Percentiles rank a stretch among this genome's conserved stretches.
phyloP scores from a whole-genome alignment of 2,797 vertebrate species.

The Aeoliscus strigatus region DNA sequence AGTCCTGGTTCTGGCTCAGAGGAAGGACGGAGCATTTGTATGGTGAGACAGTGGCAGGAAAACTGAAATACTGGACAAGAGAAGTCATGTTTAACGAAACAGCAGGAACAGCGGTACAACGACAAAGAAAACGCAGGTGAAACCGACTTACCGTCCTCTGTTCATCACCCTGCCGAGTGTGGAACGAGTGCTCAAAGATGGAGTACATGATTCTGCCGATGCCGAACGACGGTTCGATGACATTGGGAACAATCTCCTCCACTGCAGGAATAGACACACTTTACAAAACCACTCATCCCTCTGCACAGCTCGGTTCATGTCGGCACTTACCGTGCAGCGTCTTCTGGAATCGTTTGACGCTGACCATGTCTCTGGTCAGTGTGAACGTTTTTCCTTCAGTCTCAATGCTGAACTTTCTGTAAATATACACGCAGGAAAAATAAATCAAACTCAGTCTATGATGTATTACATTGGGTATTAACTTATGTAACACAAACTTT shows the following conservation, averaged over 20 bases:
- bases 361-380: constrained; percentile 94
- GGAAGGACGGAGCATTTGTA: constrained; percentile 98
- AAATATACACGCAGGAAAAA: constrained; percentile 18
- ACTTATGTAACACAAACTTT: too few species aligned
- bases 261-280: constrained; percentile 65
- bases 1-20: constrained; percentile 96
- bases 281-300: not conserved
- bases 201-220: constrained; percentile 98
- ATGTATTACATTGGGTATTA: too few species aligned
- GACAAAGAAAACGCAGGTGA: too few species aligned
- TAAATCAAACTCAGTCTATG: too few species aligned
- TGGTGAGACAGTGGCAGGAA: constrained; percentile 90
- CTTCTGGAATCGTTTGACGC: constrained; percentile 93
- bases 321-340: constrained; percentile 86
- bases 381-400: constrained; percentile 91
- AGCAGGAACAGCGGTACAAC: too few species aligned
- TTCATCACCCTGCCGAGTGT: constrained; percentile 88
- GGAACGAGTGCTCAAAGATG: constrained; percentile 96
- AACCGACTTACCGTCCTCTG: constrained; percentile 86
- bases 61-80: constrained; percentile 87
- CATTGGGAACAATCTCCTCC: constrained; percentile 93
- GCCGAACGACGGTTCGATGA: constrained; percentile 96
- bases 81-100: too few species aligned
- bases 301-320: too few species aligned
- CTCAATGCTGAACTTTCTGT: constrained; percentile 91